Percentiles rank a stretch among this genome's conserved stretches.
These are phyloP conservation scores for Lepidurus packardi DNA, from an alignment of 1,140 invertebrate genomes.

Conservation along the genomic window DNA sequence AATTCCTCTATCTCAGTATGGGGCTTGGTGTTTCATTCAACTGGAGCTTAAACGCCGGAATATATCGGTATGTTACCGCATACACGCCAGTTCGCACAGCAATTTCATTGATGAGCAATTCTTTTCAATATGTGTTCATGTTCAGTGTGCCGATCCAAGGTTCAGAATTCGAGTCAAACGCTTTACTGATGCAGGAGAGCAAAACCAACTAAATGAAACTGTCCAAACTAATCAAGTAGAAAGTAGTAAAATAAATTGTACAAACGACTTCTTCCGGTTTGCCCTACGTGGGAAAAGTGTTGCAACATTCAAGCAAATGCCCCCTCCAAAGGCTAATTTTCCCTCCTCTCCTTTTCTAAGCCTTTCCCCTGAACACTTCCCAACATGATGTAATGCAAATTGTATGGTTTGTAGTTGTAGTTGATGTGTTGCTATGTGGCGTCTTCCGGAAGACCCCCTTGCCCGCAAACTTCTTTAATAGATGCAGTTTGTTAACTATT, in stretches of 20 bases:
- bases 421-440: background rate
- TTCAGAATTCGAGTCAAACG: background rate
- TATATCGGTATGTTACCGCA: background rate
- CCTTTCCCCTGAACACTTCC: background rate
- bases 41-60: background rate
- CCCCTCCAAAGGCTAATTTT: background rate
- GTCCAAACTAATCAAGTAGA: background rate
- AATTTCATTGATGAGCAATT: background rate
- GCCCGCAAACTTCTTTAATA: background rate
- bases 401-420: background rate
- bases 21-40: background rate
- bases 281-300: background rate
- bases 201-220: background rate
- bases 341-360: background rate
- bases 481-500: conserved; percentile 9
- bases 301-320: background rate
- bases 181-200: background rate
- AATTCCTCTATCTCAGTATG: background rate
- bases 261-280: background rate
- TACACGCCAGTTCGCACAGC: background rate
- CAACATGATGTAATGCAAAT: background rate
- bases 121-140: background rate
- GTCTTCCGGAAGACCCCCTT: background rate
- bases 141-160: background rate
- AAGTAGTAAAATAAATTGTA: background rate